Evolutionary conservation across 30 jellyfish, hydroid and myxozoan genomes (phyloP), one percentile per base, ranked within the genome.

Genomic region (Cassiopea andromeda): DNA sequence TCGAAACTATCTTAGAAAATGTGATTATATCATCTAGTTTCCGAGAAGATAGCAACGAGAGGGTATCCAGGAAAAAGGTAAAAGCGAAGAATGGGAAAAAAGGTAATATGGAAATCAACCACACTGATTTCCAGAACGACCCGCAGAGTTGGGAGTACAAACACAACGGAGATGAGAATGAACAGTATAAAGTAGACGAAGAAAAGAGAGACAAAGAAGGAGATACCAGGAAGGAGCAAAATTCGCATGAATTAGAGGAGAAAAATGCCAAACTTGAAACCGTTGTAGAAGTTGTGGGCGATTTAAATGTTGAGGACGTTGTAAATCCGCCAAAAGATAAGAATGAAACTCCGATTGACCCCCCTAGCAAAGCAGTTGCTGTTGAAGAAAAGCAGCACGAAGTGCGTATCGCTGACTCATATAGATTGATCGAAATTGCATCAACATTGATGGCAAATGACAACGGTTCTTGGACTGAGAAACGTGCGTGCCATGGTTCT

Each of bases 1-100:
- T 81, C 27, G 90, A 81, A 50, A 81, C 90, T 19, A 57, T 81
- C 60, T 27, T 81, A 0, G 90, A 70, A 49, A 81, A 57, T 38
- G 90, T 81, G 50, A 81, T 61, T n/a, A 81, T 81, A 7, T 81
- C 82, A 60, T 45, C 90, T 13, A 81, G 83, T 69, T 81, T 81
- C 59, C 64, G 59, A 9, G 90, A 66, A 19, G 80, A 47, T 38
- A 44, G 48, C 10, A 48, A 64, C 38, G 44, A 60, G 14, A 67
- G 47, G 17, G 48, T 48, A 1, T 4, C 80, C n/a, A 64, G 18
- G 49, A 45, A 19, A 1, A 64, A 47, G 27, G 60, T 44, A 10
- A 81, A 61, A 61, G 64, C 68, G 12, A 69, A 69, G 5, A n/a
- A 61, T 17, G 88, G 60, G 10, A 50, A 80, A 45, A 66, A 60